Percentiles rank a stretch among this genome's conserved stretches.
Evolutionary conservation across 2,797 vertebrate species (phyloP).

Genomic region (Premnoplex brunnescens): DNA sequence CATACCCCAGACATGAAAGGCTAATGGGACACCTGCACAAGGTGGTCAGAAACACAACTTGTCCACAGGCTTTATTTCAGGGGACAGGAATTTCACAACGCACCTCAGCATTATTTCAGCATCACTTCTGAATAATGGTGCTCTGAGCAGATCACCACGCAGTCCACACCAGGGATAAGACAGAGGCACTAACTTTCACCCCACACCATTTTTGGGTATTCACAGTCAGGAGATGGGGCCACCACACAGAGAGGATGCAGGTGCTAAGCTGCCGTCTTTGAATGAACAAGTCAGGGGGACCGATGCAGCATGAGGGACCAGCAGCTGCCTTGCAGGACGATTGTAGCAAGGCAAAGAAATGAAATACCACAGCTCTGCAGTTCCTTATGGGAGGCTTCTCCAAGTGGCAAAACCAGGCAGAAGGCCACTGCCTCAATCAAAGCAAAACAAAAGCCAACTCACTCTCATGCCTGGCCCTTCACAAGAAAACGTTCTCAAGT

Average conservation of each 20-base stretch:
- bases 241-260: not conserved
- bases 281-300: not conserved
- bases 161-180: not conserved
- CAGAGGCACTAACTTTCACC: not conserved
- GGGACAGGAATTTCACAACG: not conserved
- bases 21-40: not conserved
- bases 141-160: accelerated
- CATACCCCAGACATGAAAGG: not conserved
- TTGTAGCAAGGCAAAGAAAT: not conserved
- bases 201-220: not conserved
- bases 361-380: not conserved
- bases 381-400: not conserved
- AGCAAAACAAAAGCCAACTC: not conserved
- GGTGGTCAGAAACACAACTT: not conserved
- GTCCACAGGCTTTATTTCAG: not conserved
- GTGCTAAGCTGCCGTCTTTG: not conserved
- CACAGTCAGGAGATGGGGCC: not conserved
- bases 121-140: not conserved
- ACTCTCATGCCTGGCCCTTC: not conserved
- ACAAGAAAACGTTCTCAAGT: not conserved
- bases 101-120: not conserved
- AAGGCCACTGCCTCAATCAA: not conserved
- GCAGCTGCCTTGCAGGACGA: not conserved
- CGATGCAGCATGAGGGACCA: not conserved
- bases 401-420: not conserved